Evolutionary conservation across 2,888 invertebrate species (phyloP), one percentile per base, ranked within the genome.

Genomic region (Sinhomidia bicolor): DNA sequence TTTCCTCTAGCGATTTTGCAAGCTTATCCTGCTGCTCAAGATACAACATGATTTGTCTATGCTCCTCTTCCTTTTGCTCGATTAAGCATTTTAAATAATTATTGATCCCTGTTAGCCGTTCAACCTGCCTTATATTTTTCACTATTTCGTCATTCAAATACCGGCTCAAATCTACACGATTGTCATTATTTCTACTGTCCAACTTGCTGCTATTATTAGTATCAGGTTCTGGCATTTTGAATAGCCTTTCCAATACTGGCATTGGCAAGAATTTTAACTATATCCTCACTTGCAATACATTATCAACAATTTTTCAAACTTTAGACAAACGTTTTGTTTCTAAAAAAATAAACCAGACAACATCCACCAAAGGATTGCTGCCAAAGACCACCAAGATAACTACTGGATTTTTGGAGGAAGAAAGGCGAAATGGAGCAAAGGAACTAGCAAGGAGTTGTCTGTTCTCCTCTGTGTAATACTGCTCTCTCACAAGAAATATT

Each of bases 381-480:
- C 2, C 12, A 36, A 44, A 29, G 23, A n/a, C 6, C 6, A 71
- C 20, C 23, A 71, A 20, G 36, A 71, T 20, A 44, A 23, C 44
- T 71, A 44, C 36, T 68, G 32, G 17, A 68, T 68, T 36, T 71
- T 32, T 12, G 6, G 26, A 36, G 36, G 51, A 71, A 9, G 36
- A 36, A n/a, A 65, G 29, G 1, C 5, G 41, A 68, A 36, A 41
- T n/a, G 41, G 36, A 68, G 68, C 41, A 68, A 36, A 68, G 68
- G 44, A 71, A 10, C 65, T 0, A 32, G 5, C 44, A 76, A 85
- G 84, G 76, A 85, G 84, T 57, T 85, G 84, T 85, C 84, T 76
- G 84, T 32, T 57, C 23, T 74, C 74, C 26, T 20, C 20, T 80
- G 20, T 80, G 36, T 12, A 81, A 57, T 41, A 71, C 23, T 44